Conservation (phyloP, 2,888 invertebrate species). For the Pharmacophagus antenor region DNA sequence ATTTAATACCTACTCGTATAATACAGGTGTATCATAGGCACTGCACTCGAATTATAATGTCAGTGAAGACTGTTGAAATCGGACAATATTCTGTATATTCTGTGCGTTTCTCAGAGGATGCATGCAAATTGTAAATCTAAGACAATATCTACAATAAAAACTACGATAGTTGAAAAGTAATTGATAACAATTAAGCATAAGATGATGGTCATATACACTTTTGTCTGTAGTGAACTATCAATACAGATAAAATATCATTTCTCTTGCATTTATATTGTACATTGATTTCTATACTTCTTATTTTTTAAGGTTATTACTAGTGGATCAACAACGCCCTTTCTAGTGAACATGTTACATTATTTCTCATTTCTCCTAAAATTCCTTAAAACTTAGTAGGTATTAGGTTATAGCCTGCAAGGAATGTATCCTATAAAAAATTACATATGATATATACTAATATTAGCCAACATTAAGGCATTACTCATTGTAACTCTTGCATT, state of each 20-base stretch:
- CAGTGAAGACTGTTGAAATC: constrained; percentile 21
- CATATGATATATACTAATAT: neutral
- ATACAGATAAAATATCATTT: no score
- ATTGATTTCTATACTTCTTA: neutral
- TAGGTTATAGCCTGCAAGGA: neutral
- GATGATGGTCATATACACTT: neutral
- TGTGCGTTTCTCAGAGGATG: no score
- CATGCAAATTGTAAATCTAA: no score
- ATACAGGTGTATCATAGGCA: constrained; percentile 24
- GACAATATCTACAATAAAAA: no score
- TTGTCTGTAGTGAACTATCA: neutral
- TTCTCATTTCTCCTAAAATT: no score
- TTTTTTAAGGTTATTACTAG: neutral
- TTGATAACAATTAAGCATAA: neutral
- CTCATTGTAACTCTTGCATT: constrained; percentile 3
- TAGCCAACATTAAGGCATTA: constrained; percentile 5
- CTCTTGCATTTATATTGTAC: neutral
- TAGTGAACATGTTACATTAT: no score
- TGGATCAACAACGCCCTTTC: neutral
- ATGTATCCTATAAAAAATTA: neutral
- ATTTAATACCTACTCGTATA: constrained; percentile 29
- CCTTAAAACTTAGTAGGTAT: no score
- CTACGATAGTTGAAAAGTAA: no score
- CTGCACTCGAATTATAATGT: constrained; percentile 16
- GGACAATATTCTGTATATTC: constrained; percentile 16